Conservation (phyloP, 1,140 invertebrate species). For the Drosophila truncata region DNA sequence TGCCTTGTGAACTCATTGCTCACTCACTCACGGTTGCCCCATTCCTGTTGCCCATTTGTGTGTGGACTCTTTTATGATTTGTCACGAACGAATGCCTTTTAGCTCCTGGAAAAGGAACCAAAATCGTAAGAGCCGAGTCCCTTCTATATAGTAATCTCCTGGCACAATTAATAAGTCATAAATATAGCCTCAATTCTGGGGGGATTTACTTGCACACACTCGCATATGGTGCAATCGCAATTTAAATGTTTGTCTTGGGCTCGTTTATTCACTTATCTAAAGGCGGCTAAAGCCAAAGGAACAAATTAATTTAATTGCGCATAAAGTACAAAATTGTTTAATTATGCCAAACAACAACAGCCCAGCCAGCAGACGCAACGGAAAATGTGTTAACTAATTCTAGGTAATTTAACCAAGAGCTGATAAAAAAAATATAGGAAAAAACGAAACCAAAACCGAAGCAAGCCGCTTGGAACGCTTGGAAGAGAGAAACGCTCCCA, state of each 20-base stretch:
- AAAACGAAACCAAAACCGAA: conserved; percentile 33
- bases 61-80: conserved; percentile 62
- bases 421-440: conserved; percentile 50
- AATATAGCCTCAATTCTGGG: conserved; percentile 28
- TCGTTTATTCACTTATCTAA: conserved; percentile 77
- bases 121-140: conserved; percentile 11
- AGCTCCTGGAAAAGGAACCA: conserved; percentile 27
- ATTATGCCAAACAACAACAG: conserved; percentile 63
- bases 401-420: conserved; percentile 64
- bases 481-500: conserved; percentile 45
- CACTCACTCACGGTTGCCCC: conserved; percentile 27
- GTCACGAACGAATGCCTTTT: conserved; percentile 51
- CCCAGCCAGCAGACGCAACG: conserved; percentile 20
- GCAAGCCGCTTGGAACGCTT: conserved; percentile 32
- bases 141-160: conserved; percentile 10
- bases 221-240: conserved; percentile 59
- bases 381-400: conserved; percentile 81
- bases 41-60: conserved; percentile 35
- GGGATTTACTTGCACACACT: conserved; percentile 9
- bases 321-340: conserved; percentile 81
- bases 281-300: conserved; percentile 69
- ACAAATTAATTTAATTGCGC: conserved; percentile 81
- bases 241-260: conserved; percentile 80
- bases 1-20: conserved; percentile 44
- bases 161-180: conserved; percentile 45